Evolutionary conservation across 2,113 vertebrate genomes (phyloP).

Genomic region (Dermatemys mawii): DNA sequence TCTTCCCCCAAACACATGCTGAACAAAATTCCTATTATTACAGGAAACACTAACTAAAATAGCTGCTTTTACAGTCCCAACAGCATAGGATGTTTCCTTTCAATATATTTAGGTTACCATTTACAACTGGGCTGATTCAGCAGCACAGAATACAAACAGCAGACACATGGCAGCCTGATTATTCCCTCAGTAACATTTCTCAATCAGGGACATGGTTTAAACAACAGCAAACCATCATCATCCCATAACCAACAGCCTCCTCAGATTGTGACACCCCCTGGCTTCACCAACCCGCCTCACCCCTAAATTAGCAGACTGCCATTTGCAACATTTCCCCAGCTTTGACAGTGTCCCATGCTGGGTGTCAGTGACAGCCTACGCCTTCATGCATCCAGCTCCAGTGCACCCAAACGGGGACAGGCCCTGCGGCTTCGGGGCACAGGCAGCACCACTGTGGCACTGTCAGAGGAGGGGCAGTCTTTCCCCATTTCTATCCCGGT

Average conservation of each 20-base stretch:
- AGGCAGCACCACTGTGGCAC: not conserved
- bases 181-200: not conserved
- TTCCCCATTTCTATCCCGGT: not conserved
- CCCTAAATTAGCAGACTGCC: not conserved
- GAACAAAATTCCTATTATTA: constrained; percentile 77
- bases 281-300: not conserved
- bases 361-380: not conserved
- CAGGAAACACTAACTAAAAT: constrained; percentile 50
- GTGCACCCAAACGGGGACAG: not conserved
- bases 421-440: not conserved
- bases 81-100: constrained; percentile 40
- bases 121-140: constrained; percentile 13
- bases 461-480: no score
- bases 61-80: constrained; percentile 47
- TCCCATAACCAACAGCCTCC: not conserved
- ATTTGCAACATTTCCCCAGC: not conserved
- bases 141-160: not conserved
- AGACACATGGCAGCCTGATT: not conserved
- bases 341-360: not conserved
- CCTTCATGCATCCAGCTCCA: not conserved
- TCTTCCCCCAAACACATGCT: constrained; percentile 63
- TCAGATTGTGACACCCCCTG: not conserved
- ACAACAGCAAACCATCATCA: not conserved
- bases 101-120: not conserved
- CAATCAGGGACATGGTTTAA: not conserved